Percentiles rank a stretch among this genome's conserved stretches.
phyloP scores from a whole-genome alignment of 2,113 vertebrate genomes.

The Odontesthes bonariensis region DNA sequence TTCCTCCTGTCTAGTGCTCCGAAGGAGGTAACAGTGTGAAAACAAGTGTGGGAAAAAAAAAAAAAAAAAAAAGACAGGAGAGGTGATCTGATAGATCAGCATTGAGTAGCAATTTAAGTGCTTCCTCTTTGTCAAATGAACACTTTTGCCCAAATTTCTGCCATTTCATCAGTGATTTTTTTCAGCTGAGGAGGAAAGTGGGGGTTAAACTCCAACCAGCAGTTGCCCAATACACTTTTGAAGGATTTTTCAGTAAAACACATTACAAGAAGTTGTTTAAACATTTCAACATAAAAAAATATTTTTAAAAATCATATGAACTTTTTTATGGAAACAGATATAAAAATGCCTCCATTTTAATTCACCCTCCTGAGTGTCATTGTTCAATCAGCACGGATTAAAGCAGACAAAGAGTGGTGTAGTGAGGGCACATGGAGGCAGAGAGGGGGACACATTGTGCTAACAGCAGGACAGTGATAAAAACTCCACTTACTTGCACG shows the following conservation, averaged over 20 bases:
- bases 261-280: neutral
- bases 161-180: slow-evolving; percentile 12
- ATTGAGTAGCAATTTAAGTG: slow-evolving; percentile 7
- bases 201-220: neutral
- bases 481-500: slow-evolving; percentile 77
- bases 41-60: neutral
- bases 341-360: neutral
- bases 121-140: slow-evolving; percentile 36
- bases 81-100: slow-evolving; percentile 19
- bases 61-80: neutral
- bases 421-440: slow-evolving; percentile 67
- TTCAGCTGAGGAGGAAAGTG: neutral
- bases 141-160: slow-evolving; percentile 3
- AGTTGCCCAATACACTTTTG: neutral
- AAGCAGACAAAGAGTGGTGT: slow-evolving; percentile 74
- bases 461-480: slow-evolving; percentile 42
- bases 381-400: slow-evolving; percentile 42
- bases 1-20: slow-evolving; percentile 30
- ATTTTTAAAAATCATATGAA: neutral
- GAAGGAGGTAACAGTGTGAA: slow-evolving; percentile 8
- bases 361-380: slow-evolving; percentile 7
- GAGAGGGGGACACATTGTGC: slow-evolving; percentile 65
- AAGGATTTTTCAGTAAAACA: neutral
- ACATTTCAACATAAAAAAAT: neutral
- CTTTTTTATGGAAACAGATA: neutral